Evolutionary conservation across 2,113 vertebrate species (phyloP).

Genomic region (Mus spicilegus): DNA sequence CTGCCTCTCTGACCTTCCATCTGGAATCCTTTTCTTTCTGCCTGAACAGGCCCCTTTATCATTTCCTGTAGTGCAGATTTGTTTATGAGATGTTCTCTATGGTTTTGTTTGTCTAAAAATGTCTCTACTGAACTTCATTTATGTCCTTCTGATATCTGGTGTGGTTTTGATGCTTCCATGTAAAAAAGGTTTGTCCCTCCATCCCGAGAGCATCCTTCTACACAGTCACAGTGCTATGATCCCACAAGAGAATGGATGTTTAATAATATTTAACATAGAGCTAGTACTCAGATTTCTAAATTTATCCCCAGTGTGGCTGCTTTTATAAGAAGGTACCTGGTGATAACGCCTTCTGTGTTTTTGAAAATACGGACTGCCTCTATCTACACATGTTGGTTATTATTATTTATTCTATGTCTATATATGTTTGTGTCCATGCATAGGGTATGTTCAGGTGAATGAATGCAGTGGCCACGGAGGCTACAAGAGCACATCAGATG

Average conservation of each 20-base stretch:
- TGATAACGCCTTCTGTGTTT: background rate
- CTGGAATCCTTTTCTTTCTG: constrained; percentile 58
- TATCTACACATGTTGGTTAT: background rate
- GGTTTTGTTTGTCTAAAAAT: constrained; percentile 54
- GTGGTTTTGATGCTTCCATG: background rate
- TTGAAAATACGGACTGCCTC: background rate
- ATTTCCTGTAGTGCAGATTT: constrained; percentile 26
- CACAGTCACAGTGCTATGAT: background rate
- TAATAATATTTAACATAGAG: background rate
- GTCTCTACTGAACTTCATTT: background rate
- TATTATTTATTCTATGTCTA: background rate
- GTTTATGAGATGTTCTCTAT: background rate
- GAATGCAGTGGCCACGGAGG: too few species aligned
- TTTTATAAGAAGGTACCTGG: background rate
- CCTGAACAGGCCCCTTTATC: constrained; percentile 23
- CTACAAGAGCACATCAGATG: too few species aligned
- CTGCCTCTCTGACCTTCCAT: constrained; percentile 52
- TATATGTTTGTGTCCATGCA: background rate
- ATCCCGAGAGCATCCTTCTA: background rate
- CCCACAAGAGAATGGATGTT: background rate
- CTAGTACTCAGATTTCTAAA: background rate
- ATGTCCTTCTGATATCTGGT: background rate
- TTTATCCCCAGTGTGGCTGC: background rate
- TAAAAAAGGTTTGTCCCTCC: background rate
- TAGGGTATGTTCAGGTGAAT: too few species aligned